Base-by-base conservation (phyloP, 1,140 invertebrate genomes). In the Drosophila bifasciata region DNA sequence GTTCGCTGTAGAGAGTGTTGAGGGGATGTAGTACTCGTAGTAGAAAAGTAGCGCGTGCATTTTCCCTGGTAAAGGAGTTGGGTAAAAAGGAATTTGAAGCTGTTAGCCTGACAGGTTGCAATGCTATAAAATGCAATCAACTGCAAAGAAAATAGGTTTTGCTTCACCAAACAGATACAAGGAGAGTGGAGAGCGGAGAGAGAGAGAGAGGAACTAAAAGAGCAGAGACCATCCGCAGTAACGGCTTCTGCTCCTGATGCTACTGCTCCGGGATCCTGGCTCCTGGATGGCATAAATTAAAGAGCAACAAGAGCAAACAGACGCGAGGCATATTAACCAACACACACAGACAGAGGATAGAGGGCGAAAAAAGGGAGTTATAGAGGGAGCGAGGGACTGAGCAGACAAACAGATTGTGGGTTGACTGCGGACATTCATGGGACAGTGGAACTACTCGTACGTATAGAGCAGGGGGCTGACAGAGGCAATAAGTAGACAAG, bases 101-200 rank as follows among this genome's bases (percentile, higher is more conserved):
- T 56, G 63, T 64, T 57, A 71, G 70, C 51, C 66, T 79, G 76
- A 58, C 58, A 62, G 51, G 45, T 79, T 59, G 44, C 70, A 64
- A 59, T 81, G 80, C 81, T 85, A 85, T 85, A 85, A 85, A 85
- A 85, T 86, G 81, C 81, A 85, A 85, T 85, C 81, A 85, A 77
- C 83, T 85, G 81, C 81, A 86, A 85, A 81, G 81, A 77, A 85
- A 85, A 85, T 85, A 74, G 83, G 73, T 67, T 86, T 81, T 77
- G 80, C 75, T 80, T 32, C 75, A 76, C 70, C 55, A 59, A 50
- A 76, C 52, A 73, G 61, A 60, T 59, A 53, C 51, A 32, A 44
- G 44, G 15, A 32, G 19, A 8, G 40, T 6, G 8, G n/a, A 44
- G 17, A 21, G n/a, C 49, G 23, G 23, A 19, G 19, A 41, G 52